Conservation (phyloP, 2,797 vertebrate genomes). For the Myiotriccus ornatus region DNA sequence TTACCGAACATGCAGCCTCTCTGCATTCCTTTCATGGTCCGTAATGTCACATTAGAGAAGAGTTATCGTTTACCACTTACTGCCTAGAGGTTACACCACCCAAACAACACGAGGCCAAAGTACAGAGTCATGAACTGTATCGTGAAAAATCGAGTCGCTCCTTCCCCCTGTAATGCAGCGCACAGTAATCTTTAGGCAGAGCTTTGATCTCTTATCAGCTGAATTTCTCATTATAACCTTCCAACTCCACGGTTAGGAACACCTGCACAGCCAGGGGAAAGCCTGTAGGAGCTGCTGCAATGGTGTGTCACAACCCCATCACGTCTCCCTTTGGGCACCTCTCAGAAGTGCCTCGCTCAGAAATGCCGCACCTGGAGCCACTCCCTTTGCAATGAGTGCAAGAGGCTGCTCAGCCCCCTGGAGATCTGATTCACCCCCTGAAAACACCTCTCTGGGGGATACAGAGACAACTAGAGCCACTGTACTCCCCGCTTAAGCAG, state of each 20-base stretch:
- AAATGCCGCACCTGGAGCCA: background rate
- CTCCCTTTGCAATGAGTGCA: background rate
- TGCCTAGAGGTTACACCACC: constrained; percentile 48
- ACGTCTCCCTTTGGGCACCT: background rate
- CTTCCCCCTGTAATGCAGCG: background rate
- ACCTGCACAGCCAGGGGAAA: background rate
- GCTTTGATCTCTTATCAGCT: constrained; percentile 58
- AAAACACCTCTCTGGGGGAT: background rate
- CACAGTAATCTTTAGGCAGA: background rate
- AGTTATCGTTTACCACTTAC: constrained; percentile 40
- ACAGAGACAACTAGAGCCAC: background rate
- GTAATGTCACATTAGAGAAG: constrained; percentile 31
- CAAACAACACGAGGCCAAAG: constrained; percentile 54
- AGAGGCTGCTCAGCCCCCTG: background rate
- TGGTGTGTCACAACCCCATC: background rate
- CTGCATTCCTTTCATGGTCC: constrained; percentile 25
- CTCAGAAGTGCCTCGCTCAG: background rate
- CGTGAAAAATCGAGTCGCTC: constrained; percentile 13
- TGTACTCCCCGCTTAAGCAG: background rate
- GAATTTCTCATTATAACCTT: background rate
- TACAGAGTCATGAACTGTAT: constrained; percentile 10
- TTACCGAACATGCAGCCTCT: constrained; percentile 14
- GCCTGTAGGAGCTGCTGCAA: background rate
- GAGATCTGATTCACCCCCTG: background rate
- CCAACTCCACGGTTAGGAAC: background rate